Conservation (phyloP, 2,888 invertebrate species). For the Alentia gelatinosa region DNA sequence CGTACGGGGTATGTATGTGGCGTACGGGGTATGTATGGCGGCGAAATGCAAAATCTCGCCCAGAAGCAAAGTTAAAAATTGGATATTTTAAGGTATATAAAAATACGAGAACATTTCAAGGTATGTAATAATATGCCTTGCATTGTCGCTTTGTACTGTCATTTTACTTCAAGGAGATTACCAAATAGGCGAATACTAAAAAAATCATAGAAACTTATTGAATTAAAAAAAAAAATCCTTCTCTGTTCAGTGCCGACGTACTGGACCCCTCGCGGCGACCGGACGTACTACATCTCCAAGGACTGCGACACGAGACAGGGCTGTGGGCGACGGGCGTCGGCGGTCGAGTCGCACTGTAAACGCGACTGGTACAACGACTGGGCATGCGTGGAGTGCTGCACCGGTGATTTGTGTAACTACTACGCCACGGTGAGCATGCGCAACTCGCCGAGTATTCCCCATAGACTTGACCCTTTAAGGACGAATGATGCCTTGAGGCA, state of each 20-base stretch:
- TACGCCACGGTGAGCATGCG: constrained; percentile 91
- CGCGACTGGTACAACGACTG: constrained; percentile 91
- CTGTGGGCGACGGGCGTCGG: constrained; percentile 87
- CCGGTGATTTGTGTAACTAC: constrained; percentile 96
- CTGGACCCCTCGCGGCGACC: constrained; percentile 94
- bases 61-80: no score
- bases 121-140: no score
- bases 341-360: constrained; percentile 60
- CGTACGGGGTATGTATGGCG: no score
- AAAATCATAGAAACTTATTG: no score
- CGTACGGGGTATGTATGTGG: no score
- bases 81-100: no score
- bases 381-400: constrained; percentile 97
- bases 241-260: constrained; percentile 88
- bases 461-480: not conserved
- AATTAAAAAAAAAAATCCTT: no score
- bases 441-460: not conserved
- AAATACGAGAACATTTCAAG: no score
- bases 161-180: no score
- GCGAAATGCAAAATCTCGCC: no score
- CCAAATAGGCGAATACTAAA: no score
- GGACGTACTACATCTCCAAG: constrained; percentile 96
- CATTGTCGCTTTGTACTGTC: no score
- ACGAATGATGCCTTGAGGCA: not conserved
- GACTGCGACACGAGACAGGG: constrained; percentile 90